Evolutionary conservation across 2,888 invertebrate species (phyloP), one percentile per base, ranked within the genome.

Genomic region (Morpho achilles): DNA sequence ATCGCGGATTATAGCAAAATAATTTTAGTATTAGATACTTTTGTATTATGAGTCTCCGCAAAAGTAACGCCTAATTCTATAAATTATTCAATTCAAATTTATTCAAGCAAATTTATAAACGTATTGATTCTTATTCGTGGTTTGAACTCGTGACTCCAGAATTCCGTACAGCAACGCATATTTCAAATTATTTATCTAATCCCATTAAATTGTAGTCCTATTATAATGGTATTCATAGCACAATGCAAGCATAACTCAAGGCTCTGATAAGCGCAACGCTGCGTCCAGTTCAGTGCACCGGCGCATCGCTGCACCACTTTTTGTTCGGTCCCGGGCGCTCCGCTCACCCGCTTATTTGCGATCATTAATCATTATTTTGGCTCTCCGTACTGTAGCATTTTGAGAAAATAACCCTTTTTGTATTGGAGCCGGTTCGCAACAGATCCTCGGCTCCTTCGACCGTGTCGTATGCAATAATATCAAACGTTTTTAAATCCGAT

Each of bases 361-460:
- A 87, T 84, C 91, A 91, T 91, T 87, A 91, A 91, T 91, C 91
- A 91, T 90, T 86, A 89, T 88, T 88, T 87, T 79, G 85, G 82
- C 77, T 81, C 81, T 80, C 76, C 76, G 71, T 79, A 79, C 73
- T 79, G 75, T 82, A 79, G 83, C 82, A 82, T 86, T 86, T 87
- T 87, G 77, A 84, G 83, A 85, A 84, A 88, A 87, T 87, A 87
- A 88, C 85, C 87, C 87, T 85, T 87, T 88, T 89, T 87, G 75
- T 82, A 67, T 76, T 73, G 73, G 70, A 77, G 69, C 69, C 65
- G 66, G 63, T 67, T 71, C 66, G 68, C 71, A 77, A 72, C 70
- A 70, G 65, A 49, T 50, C 43, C 55, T 48, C 63, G 71, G 64
- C 69, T 67, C 69, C 65, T 68, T 67, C 69, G 65, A 75, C 74